These are phyloP conservation scores for Bicyclus anynana DNA, from an alignment of 1,140 invertebrate genomes.

Conservation along the genomic window DNA sequence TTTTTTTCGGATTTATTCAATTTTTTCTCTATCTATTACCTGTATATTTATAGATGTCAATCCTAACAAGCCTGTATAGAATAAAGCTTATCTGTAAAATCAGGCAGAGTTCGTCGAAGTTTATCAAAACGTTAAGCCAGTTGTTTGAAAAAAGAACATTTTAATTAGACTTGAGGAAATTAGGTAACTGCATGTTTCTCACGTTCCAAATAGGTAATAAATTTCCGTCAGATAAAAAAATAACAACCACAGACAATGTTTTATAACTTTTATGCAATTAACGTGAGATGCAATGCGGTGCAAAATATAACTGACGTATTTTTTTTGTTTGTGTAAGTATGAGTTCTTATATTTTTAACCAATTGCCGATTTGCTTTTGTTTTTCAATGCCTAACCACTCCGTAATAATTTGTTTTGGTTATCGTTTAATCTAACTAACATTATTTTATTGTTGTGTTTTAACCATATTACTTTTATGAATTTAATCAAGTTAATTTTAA, in stretches of 20 bases:
- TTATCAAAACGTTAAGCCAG: no score
- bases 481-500: neutral
- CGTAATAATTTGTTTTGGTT: constrained; percentile 8
- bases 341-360: constrained; percentile 10
- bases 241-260: neutral
- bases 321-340: constrained; percentile 22
- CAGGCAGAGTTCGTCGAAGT: no score
- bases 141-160: no score
- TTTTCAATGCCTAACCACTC: constrained; percentile 5
- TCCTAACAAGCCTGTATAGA: no score
- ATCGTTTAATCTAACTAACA: neutral
- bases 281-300: neutral
- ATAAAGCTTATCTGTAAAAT: no score
- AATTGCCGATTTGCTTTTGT: constrained; percentile 3
- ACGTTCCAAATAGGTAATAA: neutral
- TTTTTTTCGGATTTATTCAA: no score
- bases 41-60: no score
- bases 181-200: constrained; percentile 3
- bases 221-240: neutral
- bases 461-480: neutral
- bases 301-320: neutral
- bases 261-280: constrained; percentile 6
- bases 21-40: no score
- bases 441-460: neutral
- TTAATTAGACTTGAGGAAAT: neutral